Conservation (phyloP, 2,113 vertebrate species). For the Gopherus evgoodei region DNA sequence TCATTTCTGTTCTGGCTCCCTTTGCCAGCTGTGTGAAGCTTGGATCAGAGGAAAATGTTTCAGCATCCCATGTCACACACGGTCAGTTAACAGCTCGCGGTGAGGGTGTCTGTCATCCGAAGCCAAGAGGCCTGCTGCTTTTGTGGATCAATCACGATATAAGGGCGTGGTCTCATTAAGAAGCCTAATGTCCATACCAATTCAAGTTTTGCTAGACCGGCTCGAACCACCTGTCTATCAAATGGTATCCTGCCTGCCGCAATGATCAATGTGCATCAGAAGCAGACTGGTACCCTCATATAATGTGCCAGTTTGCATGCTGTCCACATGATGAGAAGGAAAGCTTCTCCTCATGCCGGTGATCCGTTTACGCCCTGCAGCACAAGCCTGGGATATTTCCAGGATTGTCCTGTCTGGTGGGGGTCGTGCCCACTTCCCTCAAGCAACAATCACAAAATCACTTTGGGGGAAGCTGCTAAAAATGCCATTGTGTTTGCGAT, state of each 20-base stretch:
- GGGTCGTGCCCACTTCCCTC: background rate
- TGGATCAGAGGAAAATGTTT: background rate
- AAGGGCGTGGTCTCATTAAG: background rate
- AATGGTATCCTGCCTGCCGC: background rate
- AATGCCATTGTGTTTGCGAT: background rate
- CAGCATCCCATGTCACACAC: background rate
- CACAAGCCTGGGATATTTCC: fast-evolving
- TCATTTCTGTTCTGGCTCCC: background rate
- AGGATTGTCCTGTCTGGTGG: background rate
- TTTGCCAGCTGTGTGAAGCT: background rate
- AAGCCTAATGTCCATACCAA: background rate
- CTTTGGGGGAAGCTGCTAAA: background rate
- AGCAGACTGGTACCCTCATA: background rate
- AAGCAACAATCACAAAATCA: background rate
- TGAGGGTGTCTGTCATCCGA: background rate
- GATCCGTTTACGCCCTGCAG: background rate
- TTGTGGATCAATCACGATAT: background rate
- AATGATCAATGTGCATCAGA: background rate
- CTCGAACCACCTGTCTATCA: background rate
- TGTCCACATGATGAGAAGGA: background rate
- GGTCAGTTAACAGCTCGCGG: background rate
- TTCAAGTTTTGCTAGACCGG: background rate
- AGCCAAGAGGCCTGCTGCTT: background rate
- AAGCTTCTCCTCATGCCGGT: background rate
- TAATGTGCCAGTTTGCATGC: background rate